phyloP scores from a whole-genome alignment of 2,888 invertebrate species.

The Meteorus colon region DNA sequence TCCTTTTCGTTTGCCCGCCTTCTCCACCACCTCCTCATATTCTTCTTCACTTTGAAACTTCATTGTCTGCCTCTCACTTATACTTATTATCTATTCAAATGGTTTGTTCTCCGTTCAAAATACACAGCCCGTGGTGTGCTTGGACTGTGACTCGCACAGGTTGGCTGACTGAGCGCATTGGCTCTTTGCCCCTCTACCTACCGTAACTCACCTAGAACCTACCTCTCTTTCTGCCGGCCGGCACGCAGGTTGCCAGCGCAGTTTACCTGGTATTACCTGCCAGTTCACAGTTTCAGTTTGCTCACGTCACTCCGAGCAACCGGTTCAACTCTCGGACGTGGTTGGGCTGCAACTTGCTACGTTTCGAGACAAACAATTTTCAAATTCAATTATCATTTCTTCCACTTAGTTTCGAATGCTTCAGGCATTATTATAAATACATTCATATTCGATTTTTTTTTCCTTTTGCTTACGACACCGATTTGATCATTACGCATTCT shows the following conservation, averaged over 20 bases:
- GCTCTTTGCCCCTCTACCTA: slow-evolving; percentile 49
- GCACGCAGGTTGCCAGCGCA: slow-evolving; percentile 62
- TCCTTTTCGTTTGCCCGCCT: slow-evolving; percentile 6
- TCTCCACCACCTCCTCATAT: not conserved
- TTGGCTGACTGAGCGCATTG: slow-evolving; percentile 15
- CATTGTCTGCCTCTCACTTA: slow-evolving; percentile 35
- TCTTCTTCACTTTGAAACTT: slow-evolving; percentile 1
- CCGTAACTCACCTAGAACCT: slow-evolving; percentile 62
- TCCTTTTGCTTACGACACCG: not conserved
- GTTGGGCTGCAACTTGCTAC: not conserved
- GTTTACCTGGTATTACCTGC: slow-evolving; percentile 73
- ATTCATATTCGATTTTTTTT: no score
- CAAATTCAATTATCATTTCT: not conserved
- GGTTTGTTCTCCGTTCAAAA: slow-evolving; percentile 1
- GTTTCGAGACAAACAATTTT: not conserved
- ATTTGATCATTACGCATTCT: not conserved
- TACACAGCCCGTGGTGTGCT: slow-evolving; percentile 1
- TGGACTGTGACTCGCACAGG: slow-evolving; percentile 20
- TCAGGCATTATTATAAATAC: no score
- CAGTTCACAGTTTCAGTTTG: slow-evolving; percentile 70
- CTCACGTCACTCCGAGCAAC: slow-evolving; percentile 73
- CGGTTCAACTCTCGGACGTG: slow-evolving; percentile 62
- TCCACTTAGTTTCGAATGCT: no score
- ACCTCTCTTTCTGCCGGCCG: slow-evolving; percentile 48
- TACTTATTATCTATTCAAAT: slow-evolving; percentile 10